phyloP scores from a whole-genome alignment of 2,888 invertebrate genomes.

The Sesia bembeciformis region DNA sequence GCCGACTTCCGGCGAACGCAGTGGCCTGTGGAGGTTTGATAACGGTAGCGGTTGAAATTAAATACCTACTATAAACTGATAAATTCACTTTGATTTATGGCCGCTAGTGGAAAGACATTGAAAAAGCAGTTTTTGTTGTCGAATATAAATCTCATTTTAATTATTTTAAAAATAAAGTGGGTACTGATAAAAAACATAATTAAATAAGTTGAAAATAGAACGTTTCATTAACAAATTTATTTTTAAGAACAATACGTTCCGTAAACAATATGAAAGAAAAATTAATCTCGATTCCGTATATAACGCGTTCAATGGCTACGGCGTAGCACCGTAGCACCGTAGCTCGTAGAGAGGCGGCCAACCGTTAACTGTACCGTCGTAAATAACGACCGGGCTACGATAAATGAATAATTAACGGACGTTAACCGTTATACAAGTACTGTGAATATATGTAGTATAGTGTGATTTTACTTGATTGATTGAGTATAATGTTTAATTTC shows the following conservation, averaged over 20 bases:
- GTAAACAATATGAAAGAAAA: not conserved
- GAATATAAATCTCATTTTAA: no score
- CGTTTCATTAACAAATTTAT: no score
- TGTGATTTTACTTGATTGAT: no score
- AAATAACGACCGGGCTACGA: constrained; percentile 27
- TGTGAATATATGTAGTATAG: no score
- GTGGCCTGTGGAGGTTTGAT: constrained; percentile 26
- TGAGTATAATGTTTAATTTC: no score
- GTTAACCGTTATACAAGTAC: constrained; percentile 21
- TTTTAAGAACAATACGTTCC: not conserved
- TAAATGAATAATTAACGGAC: constrained; percentile 58
- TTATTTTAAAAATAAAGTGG: no score
- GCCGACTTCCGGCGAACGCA: constrained; percentile 22
- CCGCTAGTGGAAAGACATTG: no score
- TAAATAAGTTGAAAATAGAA: no score
- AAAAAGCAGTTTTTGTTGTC: no score
- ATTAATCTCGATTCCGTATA: constrained; percentile 12
- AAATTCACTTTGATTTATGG: no score
- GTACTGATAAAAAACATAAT: no score
- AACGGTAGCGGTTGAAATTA: constrained; percentile 10
- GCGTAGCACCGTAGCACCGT: constrained; percentile 6
- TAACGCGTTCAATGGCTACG: constrained; percentile 22
- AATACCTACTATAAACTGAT: no score
- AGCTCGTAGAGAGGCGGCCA: constrained; percentile 22
- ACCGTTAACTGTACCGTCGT: constrained; percentile 30